phyloP scores from a whole-genome alignment of 2,888 invertebrate species.

The Hyposoter didymator region DNA sequence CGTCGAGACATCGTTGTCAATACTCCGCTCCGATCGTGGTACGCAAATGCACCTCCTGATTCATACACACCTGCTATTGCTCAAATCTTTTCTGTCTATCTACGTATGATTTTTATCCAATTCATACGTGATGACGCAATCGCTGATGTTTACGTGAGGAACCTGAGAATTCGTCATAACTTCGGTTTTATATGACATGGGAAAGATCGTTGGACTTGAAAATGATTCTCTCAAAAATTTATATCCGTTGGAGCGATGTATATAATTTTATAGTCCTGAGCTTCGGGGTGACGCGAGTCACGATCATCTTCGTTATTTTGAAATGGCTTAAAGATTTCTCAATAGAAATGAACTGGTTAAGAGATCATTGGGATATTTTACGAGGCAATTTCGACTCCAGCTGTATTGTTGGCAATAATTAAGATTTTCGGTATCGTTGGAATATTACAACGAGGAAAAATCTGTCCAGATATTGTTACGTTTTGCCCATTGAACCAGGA shows the following conservation, averaged over 20 bases:
- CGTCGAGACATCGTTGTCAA: slow-evolving; percentile 21
- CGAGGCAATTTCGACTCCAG: neutral
- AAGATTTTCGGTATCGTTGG: neutral
- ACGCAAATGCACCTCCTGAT: slow-evolving; percentile 42
- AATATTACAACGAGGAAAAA: neutral
- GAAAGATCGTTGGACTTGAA: slow-evolving; percentile 39
- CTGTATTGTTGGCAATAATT: neutral
- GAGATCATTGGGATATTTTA: neutral
- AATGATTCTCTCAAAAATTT: slow-evolving; percentile 36
- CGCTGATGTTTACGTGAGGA: neutral
- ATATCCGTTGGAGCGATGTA: neutral
- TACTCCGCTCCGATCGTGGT: too few species aligned
- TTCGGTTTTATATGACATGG: slow-evolving; percentile 14
- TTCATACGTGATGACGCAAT: neutral
- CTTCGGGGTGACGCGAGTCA: neutral
- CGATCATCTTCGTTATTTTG: neutral
- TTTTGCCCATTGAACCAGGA: neutral
- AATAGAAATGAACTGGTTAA: neutral
- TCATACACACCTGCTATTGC: slow-evolving; percentile 47
- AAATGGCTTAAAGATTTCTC: neutral
- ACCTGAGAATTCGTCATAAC: neutral
- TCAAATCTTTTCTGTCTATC: neutral
- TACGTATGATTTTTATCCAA: neutral
- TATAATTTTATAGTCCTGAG: neutral
- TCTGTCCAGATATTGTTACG: neutral